phyloP scores from a whole-genome alignment of 2,113 vertebrate species.

The Panthera uncia region DNA sequence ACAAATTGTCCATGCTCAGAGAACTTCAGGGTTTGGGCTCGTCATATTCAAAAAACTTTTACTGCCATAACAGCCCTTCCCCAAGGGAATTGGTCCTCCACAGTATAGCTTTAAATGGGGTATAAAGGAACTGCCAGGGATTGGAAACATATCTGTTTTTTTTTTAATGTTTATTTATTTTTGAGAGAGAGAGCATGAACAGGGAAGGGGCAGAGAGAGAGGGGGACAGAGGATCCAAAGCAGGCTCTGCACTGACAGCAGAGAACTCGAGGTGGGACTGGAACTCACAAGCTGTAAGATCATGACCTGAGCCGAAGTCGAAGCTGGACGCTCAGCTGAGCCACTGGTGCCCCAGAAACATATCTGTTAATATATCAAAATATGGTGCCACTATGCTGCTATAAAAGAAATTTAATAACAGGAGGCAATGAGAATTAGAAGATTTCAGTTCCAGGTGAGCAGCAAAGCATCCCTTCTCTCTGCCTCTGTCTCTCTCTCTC shows the following conservation, averaged over 20 bases:
- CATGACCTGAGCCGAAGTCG: too few relatives aligned
- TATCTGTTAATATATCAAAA: not conserved
- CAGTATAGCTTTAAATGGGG: not conserved
- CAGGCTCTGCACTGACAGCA: too few relatives aligned
- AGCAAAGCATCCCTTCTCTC: not conserved
- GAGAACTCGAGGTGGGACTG: too few relatives aligned
- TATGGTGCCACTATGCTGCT: not conserved
- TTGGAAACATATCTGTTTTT: not conserved
- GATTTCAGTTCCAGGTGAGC: not conserved
- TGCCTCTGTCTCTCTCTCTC: not conserved
- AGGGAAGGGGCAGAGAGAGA: too few relatives aligned
- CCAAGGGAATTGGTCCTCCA: not conserved
- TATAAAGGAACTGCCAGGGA: not conserved
- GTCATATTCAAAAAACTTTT: not conserved
- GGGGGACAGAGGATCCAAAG: too few relatives aligned
- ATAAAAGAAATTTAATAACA: not conserved
- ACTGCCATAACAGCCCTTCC: not conserved
- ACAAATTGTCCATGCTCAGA: not conserved
- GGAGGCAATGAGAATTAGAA: not conserved
- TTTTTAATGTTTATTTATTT: too few relatives aligned
- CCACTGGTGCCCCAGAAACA: too few relatives aligned
- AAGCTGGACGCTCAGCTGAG: too few relatives aligned
- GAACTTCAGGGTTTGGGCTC: not conserved
- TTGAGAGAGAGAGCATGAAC: too few relatives aligned
- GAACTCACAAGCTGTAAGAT: too few relatives aligned